A percentile compares a stretch with the other conserved stretches of the same genome.
Conservation (phyloP, 2,888 invertebrate species). For the Crossocerus cetratus region DNA sequence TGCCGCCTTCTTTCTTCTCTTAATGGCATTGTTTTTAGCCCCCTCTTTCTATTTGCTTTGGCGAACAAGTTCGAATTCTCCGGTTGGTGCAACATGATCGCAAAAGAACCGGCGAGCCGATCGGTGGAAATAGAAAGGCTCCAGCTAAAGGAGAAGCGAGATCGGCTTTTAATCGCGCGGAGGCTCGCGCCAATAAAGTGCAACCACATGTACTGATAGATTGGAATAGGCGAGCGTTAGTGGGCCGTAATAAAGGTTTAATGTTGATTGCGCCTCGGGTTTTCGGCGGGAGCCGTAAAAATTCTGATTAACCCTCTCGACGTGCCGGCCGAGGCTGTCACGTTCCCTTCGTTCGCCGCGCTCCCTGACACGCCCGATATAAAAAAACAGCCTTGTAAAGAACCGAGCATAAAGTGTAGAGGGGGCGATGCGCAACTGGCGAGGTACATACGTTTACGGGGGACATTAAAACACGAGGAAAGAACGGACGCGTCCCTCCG, state of each 20-base stretch:
- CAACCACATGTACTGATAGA: constrained; percentile 53
- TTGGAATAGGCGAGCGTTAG: constrained; percentile 52
- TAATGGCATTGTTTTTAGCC: not conserved
- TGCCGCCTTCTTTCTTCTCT: too few relatives aligned
- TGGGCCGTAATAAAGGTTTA: constrained; percentile 56
- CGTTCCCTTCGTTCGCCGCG: constrained; percentile 20
- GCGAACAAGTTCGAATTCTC: not conserved
- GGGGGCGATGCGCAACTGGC: not conserved
- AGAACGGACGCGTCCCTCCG: constrained; percentile 4
- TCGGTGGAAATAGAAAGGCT: constrained; percentile 12
- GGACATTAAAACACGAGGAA: constrained; percentile 22
- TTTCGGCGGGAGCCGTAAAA: constrained; percentile 54
- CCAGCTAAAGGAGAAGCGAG: constrained; percentile 17
- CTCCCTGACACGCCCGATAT: constrained; percentile 9
- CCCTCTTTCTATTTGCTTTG: not conserved
- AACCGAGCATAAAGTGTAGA: constrained; percentile 35
- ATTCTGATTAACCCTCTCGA: constrained; percentile 58
- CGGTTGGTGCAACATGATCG: not conserved
- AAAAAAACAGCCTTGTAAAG: constrained; percentile 33
- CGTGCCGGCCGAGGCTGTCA: constrained; percentile 46
- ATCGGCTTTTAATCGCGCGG: constrained; percentile 20
- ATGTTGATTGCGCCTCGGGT: constrained; percentile 55
- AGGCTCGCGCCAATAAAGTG: constrained; percentile 48
- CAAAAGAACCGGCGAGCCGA: not conserved
- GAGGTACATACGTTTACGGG: constrained; percentile 20